Conservation (phyloP, 2,888 invertebrate species). For the Drosophila borborema region DNA sequence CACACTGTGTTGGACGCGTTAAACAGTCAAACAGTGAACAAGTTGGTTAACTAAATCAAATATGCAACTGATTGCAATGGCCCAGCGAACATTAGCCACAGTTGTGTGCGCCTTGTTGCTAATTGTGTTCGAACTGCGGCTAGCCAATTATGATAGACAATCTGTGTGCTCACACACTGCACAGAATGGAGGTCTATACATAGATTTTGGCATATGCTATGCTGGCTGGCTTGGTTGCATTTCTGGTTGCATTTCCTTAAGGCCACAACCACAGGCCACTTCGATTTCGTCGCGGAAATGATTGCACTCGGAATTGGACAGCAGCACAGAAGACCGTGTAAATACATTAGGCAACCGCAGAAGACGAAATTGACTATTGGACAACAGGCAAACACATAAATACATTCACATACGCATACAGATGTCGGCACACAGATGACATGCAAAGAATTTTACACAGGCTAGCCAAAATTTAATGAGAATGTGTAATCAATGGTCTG, state of each 20-base stretch:
- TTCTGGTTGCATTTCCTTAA: conserved; percentile 29
- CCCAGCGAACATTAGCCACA: conserved; percentile 9
- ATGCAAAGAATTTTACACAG: background rate
- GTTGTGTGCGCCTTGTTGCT: background rate
- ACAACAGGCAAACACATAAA: background rate
- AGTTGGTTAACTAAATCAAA: conserved; percentile 19
- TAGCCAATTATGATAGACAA: conserved; percentile 7
- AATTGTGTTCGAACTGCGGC: background rate
- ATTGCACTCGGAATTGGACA: background rate
- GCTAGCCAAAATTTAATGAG: background rate
- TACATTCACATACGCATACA: background rate
- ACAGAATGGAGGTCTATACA: background rate
- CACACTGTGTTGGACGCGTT: background rate
- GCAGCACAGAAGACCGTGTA: conserved; percentile 8
- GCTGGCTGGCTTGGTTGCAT: conserved; percentile 5
- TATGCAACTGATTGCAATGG: conserved; percentile 13
- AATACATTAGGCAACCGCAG: conserved; percentile 45
- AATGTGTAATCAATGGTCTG: no score
- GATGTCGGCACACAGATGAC: background rate
- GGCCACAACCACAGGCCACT: conserved; percentile 28
- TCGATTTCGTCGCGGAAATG: conserved; percentile 42
- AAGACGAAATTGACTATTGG: conserved; percentile 11
- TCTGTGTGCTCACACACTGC: background rate
- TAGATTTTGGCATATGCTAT: background rate
- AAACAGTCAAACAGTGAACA: background rate